Percentiles rank a stretch among this genome's conserved stretches.
These are phyloP conservation scores for Zaprionus lineosus DNA, from an alignment of 2,888 invertebrate genomes.

Conservation along the genomic window DNA sequence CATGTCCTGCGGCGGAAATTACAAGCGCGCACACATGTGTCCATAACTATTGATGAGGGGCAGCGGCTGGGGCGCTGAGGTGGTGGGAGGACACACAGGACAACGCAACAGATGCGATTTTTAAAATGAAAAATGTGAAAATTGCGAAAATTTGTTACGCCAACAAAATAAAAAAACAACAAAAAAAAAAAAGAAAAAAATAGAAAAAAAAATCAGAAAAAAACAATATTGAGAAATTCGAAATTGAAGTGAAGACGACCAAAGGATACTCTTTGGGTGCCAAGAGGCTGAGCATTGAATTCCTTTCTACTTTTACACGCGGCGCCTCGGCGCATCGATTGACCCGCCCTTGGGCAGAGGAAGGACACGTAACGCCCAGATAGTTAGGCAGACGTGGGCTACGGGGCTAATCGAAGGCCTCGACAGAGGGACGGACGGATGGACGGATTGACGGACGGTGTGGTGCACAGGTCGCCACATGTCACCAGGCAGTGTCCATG, in stretches of 20 bases:
- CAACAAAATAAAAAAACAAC: conserved; percentile 34
- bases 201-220: conserved; percentile 1
- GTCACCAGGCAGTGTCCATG: conserved; percentile 47
- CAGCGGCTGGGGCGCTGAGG: neutral
- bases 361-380: conserved; percentile 26
- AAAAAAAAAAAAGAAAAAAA: neutral
- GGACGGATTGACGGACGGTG: too few relatives aligned
- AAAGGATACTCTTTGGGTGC: too few relatives aligned
- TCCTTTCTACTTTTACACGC: too few relatives aligned
- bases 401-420: conserved; percentile 36
- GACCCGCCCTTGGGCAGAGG: conserved; percentile 7
- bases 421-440: too few relatives aligned
- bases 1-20: conserved; percentile 63
- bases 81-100: conserved; percentile 3
- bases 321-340: neutral
- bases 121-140: conserved; percentile 56
- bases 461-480: conserved; percentile 54
- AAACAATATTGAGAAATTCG: neutral
- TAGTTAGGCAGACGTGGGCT: conserved; percentile 11
- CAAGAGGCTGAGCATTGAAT: too few relatives aligned
- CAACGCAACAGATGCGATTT: conserved; percentile 63
- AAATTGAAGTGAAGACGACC: neutral
- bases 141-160: conserved; percentile 58
- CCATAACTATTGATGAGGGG: conserved; percentile 41
- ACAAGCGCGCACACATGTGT: conserved; percentile 29